Conservation (phyloP, 2,797 vertebrate species). For the Characodon lateralis region DNA sequence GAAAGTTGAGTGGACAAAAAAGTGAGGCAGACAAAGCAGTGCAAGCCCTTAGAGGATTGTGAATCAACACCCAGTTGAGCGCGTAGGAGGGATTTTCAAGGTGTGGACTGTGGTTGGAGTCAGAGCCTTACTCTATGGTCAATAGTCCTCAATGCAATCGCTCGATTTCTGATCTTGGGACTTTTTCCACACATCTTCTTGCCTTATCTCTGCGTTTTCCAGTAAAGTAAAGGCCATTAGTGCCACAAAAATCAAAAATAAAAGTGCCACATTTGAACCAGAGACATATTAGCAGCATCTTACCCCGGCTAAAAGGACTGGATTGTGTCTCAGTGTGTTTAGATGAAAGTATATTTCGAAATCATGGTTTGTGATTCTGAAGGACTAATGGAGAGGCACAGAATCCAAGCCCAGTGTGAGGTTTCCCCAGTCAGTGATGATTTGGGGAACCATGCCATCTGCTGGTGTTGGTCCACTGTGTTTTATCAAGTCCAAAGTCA, state of each 20-base stretch:
- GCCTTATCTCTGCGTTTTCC: background rate
- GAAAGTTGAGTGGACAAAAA: background rate
- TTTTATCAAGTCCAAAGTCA: background rate
- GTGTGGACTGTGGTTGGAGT: background rate
- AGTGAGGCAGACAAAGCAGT: background rate
- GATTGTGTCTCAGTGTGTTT: background rate
- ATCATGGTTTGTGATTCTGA: background rate
- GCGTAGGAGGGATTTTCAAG: background rate
- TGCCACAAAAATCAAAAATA: background rate
- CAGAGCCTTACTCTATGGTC: background rate
- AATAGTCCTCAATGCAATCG: background rate
- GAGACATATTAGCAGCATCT: background rate
- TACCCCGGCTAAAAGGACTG: background rate
- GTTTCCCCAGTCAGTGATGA: background rate
- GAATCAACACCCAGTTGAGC: background rate
- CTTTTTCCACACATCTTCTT: background rate
- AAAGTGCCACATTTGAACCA: background rate
- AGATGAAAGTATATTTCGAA: background rate
- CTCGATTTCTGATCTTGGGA: background rate
- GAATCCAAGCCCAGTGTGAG: background rate
- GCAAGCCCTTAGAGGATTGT: background rate
- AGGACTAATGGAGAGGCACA: background rate
- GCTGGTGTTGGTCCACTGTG: background rate
- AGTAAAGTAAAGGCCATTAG: background rate
- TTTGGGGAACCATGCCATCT: constrained; percentile 1